Percentiles rank a stretch among this genome's conserved stretches.
phyloP scores from a whole-genome alignment of 2,113 vertebrate species.

The Cettia cetti region DNA sequence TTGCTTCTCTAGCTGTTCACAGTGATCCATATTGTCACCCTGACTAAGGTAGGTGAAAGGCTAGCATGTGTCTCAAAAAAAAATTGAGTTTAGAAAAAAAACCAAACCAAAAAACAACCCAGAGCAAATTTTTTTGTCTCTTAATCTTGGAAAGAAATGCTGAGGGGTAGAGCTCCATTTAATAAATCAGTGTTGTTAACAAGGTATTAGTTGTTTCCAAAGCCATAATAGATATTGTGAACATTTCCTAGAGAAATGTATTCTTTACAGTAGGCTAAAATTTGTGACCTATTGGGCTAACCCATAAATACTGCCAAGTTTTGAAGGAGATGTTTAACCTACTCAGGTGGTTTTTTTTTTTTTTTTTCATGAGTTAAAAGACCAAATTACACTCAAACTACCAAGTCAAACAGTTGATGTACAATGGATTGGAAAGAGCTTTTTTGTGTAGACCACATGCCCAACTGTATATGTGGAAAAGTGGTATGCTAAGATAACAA shows the following conservation, averaged over 20 bases:
- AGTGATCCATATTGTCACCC: no score
- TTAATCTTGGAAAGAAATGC: background rate
- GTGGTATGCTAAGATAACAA: background rate
- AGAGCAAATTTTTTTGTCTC: background rate
- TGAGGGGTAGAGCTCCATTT: background rate
- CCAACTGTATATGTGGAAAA: fast-evolving
- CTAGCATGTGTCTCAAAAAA: background rate
- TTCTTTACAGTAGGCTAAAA: background rate
- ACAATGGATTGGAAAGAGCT: background rate
- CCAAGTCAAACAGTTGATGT: background rate
- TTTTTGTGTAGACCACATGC: background rate
- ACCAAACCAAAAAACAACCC: no score
- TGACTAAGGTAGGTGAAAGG: background rate
- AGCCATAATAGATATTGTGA: background rate
- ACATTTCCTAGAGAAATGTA: background rate
- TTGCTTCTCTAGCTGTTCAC: background rate
- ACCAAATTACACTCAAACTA: background rate
- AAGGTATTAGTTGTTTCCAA: background rate
- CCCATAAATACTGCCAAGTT: background rate
- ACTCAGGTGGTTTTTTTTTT: background rate
- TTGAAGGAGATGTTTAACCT: background rate
- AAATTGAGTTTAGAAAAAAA: background rate
- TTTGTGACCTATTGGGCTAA: background rate
- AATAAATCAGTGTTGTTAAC: background rate
- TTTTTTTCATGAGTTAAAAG: background rate